These are phyloP conservation scores for Lithophane socia DNA, from an alignment of 2,888 invertebrate genomes.

Conservation along the genomic window DNA sequence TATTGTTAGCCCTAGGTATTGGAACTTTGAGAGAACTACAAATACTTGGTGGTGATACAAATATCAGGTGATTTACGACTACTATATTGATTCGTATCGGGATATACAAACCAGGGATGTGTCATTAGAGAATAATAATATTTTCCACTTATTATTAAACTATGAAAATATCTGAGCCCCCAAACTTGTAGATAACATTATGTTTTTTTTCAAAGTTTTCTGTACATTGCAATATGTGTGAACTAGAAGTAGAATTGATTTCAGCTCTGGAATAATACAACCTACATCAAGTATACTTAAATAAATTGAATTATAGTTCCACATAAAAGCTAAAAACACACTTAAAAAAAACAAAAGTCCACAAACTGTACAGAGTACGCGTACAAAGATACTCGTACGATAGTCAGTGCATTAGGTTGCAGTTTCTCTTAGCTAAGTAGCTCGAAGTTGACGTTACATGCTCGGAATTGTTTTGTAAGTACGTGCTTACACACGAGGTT, in stretches of 20 bases:
- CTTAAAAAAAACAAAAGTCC: conserved; percentile 1
- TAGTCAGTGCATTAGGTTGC: conserved; percentile 32
- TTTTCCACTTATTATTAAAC: not conserved
- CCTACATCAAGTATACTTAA: not conserved
- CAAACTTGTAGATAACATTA: not conserved
- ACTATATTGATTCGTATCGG: not conserved
- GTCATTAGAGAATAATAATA: not conserved
- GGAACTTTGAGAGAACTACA: conserved; percentile 3
- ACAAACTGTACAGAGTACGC: not conserved
- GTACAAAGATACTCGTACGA: conserved; percentile 2
- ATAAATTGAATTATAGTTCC: not conserved
- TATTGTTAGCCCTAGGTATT: conserved; percentile 23
- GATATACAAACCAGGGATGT: not conserved
- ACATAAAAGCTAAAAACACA: not conserved
- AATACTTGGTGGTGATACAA: not conserved
- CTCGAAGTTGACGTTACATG: conserved; percentile 48
- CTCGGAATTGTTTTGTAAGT: conserved; percentile 56
- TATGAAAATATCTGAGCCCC: not conserved
- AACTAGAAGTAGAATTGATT: not conserved
- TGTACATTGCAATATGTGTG: not conserved
- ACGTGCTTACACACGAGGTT: conserved; percentile 36
- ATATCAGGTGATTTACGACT: not conserved
- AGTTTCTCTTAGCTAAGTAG: conserved; percentile 45
- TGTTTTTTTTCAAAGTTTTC: not conserved
- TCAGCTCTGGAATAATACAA: not conserved